Evolutionary conservation across 2,113 vertebrate genomes (phyloP).

Genomic region (Anguilla rostrata): DNA sequence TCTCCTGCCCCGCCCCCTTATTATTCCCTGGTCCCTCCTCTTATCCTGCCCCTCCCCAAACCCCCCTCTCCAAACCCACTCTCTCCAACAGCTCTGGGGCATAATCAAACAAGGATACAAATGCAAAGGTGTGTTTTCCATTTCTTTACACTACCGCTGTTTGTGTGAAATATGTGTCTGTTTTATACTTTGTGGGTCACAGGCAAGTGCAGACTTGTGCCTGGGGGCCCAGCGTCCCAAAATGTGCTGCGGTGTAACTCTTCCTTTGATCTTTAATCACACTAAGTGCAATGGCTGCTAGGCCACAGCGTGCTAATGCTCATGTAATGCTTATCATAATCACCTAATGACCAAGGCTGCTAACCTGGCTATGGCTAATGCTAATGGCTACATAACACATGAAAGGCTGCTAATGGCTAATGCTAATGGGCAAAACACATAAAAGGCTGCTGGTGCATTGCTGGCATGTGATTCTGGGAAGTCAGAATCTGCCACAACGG

Average conservation of each 20-base stretch:
- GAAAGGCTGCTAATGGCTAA: not conserved
- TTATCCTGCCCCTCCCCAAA: slow-evolving; percentile 47
- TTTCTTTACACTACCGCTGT: not conserved
- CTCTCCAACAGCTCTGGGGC: slow-evolving; percentile 90
- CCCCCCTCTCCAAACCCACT: slow-evolving; percentile 53
- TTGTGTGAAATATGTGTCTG: not conserved
- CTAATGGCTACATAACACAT: not conserved
- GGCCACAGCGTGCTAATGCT: no score
- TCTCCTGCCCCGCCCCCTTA: slow-evolving; percentile 60
- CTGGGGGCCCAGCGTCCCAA: not conserved
- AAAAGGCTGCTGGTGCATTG: not conserved
- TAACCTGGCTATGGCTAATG: no score
- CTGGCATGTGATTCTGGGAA: not conserved
- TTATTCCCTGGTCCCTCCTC: slow-evolving; percentile 19
- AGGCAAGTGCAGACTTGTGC: not conserved
- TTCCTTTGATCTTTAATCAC: not conserved
- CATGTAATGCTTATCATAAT: no score
- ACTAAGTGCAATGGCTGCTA: no score
- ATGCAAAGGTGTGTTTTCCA: slow-evolving; percentile 86
- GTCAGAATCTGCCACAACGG: not conserved
- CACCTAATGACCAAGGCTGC: no score
- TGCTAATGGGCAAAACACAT: not conserved
- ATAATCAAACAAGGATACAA: slow-evolving; percentile 99
- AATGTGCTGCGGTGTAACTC: not conserved
- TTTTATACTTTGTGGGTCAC: not conserved